Evolutionary conservation across 2,888 invertebrate genomes (phyloP).

Genomic region (Xanthorhoe spadicearia): DNA sequence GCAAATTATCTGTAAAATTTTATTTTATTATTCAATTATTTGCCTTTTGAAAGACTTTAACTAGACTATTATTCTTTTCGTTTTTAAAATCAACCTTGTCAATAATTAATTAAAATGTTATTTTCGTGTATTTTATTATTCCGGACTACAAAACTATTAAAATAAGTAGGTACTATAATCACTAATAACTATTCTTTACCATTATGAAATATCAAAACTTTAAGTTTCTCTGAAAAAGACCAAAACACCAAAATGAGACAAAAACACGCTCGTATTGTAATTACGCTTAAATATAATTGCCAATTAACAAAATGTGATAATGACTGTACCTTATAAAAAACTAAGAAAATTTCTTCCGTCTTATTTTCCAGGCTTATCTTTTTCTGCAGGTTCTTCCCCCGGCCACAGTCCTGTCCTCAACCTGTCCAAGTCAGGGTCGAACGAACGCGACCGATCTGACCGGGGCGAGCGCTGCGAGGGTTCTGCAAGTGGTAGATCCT

Average conservation of each 20-base stretch:
- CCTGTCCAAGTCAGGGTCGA: slow-evolving; percentile 93
- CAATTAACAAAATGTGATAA: background rate
- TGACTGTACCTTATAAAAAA: background rate
- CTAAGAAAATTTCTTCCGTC: slow-evolving; percentile 30
- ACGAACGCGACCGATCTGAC: slow-evolving; percentile 88
- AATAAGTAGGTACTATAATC: too few relatives aligned
- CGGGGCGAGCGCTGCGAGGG: slow-evolving; percentile 77
- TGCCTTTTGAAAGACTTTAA: too few relatives aligned
- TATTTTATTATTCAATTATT: background rate
- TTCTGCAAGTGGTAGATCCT: slow-evolving; percentile 82
- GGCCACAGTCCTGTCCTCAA: slow-evolving; percentile 97
- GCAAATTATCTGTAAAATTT: background rate
- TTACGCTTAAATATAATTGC: too few relatives aligned
- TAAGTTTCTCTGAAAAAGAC: too few relatives aligned
- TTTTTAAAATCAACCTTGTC: background rate
- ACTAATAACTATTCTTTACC: too few relatives aligned
- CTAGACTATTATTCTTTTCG: too few relatives aligned
- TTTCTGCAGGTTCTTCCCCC: slow-evolving; percentile 89
- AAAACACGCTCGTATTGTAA: too few relatives aligned
- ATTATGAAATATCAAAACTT: too few relatives aligned
- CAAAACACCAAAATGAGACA: too few relatives aligned
- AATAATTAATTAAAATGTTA: too few relatives aligned
- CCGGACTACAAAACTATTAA: too few relatives aligned
- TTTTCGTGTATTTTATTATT: too few relatives aligned
- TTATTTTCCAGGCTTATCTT: slow-evolving; percentile 46